A percentile compares a stretch with the other conserved stretches of the same genome.
These are phyloP conservation scores for Periophthalmodon schlosseri DNA, from an alignment of 2,113 vertebrate genomes.

Conservation along the genomic window DNA sequence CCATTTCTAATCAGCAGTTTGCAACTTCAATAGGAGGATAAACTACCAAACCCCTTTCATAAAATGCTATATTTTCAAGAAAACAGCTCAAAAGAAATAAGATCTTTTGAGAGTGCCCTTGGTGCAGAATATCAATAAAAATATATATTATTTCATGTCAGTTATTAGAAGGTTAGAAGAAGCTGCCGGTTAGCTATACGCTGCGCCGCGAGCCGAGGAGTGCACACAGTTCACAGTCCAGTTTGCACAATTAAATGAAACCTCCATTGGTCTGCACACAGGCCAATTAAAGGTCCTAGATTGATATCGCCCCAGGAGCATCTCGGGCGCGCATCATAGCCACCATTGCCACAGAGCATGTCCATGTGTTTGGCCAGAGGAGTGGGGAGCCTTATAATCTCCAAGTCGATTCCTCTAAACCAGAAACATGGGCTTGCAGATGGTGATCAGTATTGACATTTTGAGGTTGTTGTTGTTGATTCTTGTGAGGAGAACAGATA, in stretches of 20 bases:
- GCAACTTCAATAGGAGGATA: conserved; percentile 15
- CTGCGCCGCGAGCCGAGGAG: conserved; percentile 10
- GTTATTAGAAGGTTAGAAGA: conserved; percentile 21
- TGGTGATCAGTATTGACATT: conserved; percentile 68
- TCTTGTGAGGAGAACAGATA: conserved; percentile 42
- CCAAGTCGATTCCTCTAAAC: conserved; percentile 43
- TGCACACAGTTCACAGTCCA: conserved; percentile 8
- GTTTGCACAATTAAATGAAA: conserved; percentile 28
- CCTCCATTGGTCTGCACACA: conserved; percentile 3
- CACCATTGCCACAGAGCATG: conserved; percentile 18
- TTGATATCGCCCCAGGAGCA: conserved; percentile 22
- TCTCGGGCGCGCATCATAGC: neutral
- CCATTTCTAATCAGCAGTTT: conserved; percentile 20
- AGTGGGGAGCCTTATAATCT: conserved; percentile 30
- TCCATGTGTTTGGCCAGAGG: neutral
- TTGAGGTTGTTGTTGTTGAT: conserved; percentile 52
- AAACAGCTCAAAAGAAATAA: conserved; percentile 28
- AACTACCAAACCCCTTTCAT: conserved; percentile 24
- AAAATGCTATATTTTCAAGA: conserved; percentile 18
- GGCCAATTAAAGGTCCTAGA: conserved; percentile 31
- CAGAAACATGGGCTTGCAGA: conserved; percentile 55
- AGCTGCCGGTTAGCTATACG: conserved; percentile 6
- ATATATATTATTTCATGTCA: conserved; percentile 11
- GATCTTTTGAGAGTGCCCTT: conserved; percentile 13
- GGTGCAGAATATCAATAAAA: conserved; percentile 26